These are phyloP conservation scores for Pseudeuparius sepicola DNA, from an alignment of 2,888 invertebrate genomes.

Conservation along the genomic window DNA sequence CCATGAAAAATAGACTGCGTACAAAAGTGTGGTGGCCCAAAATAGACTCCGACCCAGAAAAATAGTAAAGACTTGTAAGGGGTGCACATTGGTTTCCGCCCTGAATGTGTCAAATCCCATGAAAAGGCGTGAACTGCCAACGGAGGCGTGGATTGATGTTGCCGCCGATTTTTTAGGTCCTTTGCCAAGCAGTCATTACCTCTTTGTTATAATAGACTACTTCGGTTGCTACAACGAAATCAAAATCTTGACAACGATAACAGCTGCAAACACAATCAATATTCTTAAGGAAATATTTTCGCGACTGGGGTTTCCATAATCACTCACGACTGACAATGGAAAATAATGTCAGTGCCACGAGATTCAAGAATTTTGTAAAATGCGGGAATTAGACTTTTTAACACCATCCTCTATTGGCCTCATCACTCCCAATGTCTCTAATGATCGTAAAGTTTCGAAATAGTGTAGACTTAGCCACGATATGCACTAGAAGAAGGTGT, in stretches of 20 bases:
- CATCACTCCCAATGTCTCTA: too few relatives aligned
- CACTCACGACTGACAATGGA: constrained; percentile 23
- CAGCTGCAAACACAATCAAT: constrained; percentile 17
- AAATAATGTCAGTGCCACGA: too few relatives aligned
- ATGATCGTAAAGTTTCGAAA: too few relatives aligned
- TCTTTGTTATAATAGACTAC: constrained; percentile 27
- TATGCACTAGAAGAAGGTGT: too few relatives aligned
- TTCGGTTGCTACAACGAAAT: constrained; percentile 27
- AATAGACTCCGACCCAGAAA: constrained; percentile 25
- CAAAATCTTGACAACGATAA: constrained; percentile 19
- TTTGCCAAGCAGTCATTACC: constrained; percentile 21
- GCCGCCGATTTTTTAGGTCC: constrained; percentile 27
- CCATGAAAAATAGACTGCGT: constrained; percentile 31
- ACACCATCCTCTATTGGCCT: too few relatives aligned
- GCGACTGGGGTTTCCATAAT: constrained; percentile 17
- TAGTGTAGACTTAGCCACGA: too few relatives aligned
- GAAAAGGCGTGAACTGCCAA: constrained; percentile 21
- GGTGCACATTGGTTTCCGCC: constrained; percentile 20
- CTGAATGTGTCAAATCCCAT: constrained; percentile 18
- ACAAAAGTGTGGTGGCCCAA: constrained; percentile 32
- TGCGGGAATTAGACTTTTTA: too few relatives aligned
- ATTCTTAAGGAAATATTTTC: constrained; percentile 22
- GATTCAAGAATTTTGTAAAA: too few relatives aligned
- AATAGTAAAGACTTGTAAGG: constrained; percentile 19
- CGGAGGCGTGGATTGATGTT: constrained; percentile 21